Evolutionary conservation across 2,797 vertebrate genomes (phyloP), one percentile per base, ranked within the genome.

Genomic region (Poecile montanus): DNA sequence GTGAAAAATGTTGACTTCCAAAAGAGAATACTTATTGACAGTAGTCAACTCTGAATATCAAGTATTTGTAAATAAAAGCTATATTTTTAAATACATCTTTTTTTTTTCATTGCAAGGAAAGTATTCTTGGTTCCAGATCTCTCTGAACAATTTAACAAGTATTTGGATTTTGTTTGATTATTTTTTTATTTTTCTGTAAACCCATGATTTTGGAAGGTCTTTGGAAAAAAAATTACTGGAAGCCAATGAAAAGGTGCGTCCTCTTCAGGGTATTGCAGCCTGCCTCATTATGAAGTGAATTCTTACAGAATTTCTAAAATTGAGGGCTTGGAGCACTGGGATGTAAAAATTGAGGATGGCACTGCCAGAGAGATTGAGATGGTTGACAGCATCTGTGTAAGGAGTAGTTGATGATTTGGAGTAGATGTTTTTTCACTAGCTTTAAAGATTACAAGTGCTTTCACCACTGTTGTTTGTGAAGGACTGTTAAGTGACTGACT

Each of bases 251-350:
- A 45, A 84, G 11, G 17, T 44, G 4, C 2, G 7, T 47, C 1
- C 0, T 75, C 29, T 65, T 85, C 21, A n/a, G 2, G 7, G 10
- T 10, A 25, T 7, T 36, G 23, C 48, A 66, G 9, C 7, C 22
- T 77, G 18, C 4, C 10, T 83, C 17, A n/a, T 7, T n/a, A 47
- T 26, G 16, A 42, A 44, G 13, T 13, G 21, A 88, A 53, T 58
- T 36, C 21, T 79, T 81, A 58, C 3, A 4, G 5, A 58, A 22
- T 21, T 86, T 42, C 38, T 77, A 27, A 77, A 67, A 80, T 11
- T 8, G 32, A 47, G 29, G 26, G 2, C 10, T 38, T 1, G 1
- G 32, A 71, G 26, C 2, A 1, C 3, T 32, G 36, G 13, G 9
- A 26, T 68, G 10, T 19, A 48, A 74, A 67, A 85, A 40, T 7